These are phyloP conservation scores for Gracilinanus agilis DNA, from an alignment of 2,113 vertebrate species.

Conservation along the genomic window DNA sequence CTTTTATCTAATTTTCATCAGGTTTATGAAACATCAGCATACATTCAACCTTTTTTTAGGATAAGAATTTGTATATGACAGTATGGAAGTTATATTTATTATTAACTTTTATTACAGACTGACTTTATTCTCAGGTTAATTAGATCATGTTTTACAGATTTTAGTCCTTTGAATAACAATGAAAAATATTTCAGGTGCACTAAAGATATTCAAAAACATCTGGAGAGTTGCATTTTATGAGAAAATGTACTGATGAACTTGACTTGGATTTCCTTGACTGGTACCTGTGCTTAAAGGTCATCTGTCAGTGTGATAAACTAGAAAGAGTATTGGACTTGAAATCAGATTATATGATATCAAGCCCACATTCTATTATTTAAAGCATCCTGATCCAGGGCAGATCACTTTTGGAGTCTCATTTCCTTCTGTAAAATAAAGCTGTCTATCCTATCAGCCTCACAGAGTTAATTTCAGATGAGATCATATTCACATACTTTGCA, in stretches of 20 bases:
- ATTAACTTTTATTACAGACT: neutral
- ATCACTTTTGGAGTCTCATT: neutral
- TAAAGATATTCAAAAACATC: neutral
- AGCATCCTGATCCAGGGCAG: neutral
- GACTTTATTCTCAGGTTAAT: neutral
- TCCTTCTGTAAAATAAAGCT: neutral
- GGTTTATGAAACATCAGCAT: neutral
- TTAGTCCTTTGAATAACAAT: neutral
- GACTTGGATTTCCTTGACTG: neutral
- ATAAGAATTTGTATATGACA: neutral
- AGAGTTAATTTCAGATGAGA: neutral
- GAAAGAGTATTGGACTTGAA: no score
- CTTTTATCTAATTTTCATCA: neutral
- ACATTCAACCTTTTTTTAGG: neutral
- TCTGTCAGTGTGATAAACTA: neutral
- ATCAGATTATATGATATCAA: no score
- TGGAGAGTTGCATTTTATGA: neutral
- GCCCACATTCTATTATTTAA: neutral
- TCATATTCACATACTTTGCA: neutral
- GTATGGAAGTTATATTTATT: slow-evolving; percentile 25
- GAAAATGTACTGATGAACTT: neutral
- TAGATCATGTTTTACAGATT: neutral
- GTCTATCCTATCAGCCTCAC: neutral
- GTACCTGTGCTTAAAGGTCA: neutral
- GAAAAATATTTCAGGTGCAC: neutral